phyloP scores from a whole-genome alignment of 2,888 invertebrate species.

The Nesidiocoris tenuis region DNA sequence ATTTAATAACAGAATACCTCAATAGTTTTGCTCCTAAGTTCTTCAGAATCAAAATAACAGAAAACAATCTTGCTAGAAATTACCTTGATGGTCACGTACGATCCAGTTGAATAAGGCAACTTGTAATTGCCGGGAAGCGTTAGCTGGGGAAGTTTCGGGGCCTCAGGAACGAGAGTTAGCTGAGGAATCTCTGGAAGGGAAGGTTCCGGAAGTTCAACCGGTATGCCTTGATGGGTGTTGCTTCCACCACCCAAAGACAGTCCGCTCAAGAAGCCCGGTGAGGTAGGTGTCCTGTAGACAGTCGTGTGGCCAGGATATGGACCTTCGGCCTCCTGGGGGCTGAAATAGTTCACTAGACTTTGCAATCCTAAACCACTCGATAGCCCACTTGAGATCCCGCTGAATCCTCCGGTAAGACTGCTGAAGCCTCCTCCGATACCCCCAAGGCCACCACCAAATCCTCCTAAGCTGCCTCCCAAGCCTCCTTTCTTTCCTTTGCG shows the following conservation, averaged over 20 bases:
- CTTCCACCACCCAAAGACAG: constrained; percentile 16
- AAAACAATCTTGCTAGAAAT: no score
- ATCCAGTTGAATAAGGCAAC: constrained; percentile 41
- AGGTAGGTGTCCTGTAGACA: constrained; percentile 22
- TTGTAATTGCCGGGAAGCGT: constrained; percentile 45
- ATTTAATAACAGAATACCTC: no score
- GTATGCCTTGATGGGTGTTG: background rate
- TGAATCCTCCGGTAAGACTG: background rate
- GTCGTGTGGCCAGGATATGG: constrained; percentile 39
- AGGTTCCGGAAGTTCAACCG: constrained; percentile 44
- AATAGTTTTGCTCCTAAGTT: no score
- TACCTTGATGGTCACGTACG: constrained; percentile 46
- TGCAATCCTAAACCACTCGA: constrained; percentile 5
- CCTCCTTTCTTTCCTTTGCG: constrained; percentile 20
- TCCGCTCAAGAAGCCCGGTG: constrained; percentile 39
- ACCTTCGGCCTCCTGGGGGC: background rate
- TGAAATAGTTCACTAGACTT: constrained; percentile 9
- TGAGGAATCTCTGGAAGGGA: constrained; percentile 46
- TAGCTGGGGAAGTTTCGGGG: constrained; percentile 46
- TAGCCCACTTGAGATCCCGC: background rate
- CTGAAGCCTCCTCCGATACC: background rate
- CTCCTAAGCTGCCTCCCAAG: background rate
- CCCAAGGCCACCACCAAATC: background rate
- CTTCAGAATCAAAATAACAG: no score
- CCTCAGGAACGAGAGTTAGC: constrained; percentile 36